These are phyloP conservation scores for Heteromyza rotundicornis DNA, from an alignment of 2,888 invertebrate genomes.

Conservation along the genomic window DNA sequence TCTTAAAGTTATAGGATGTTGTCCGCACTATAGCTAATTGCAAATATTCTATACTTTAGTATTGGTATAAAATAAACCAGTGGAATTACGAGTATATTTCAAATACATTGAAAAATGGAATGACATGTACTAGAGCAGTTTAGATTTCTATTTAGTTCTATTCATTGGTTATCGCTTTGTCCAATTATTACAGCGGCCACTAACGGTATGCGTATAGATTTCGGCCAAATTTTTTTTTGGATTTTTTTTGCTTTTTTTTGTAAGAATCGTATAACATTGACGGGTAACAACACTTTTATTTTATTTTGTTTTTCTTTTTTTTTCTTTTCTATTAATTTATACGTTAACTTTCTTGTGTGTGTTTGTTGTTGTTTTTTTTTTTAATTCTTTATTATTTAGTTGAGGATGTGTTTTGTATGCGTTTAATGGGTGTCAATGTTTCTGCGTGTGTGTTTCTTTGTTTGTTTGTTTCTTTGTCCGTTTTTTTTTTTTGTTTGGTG, in stretches of 20 bases:
- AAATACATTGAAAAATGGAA: conserved; percentile 1
- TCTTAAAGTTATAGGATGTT: not conserved
- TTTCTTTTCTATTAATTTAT: conserved; percentile 14
- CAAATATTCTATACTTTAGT: not conserved
- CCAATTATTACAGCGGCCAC: too few relatives aligned
- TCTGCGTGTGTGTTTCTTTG: conserved; percentile 21
- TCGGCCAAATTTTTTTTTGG: too few relatives aligned
- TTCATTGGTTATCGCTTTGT: too few relatives aligned
- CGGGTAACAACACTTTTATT: too few relatives aligned
- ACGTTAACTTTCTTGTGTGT: conserved; percentile 12
- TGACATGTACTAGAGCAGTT: not conserved
- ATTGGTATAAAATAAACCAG: not conserved
- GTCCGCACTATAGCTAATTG: not conserved
- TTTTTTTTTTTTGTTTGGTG: conserved; percentile 19
- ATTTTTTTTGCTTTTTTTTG: too few relatives aligned
- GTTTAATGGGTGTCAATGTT: conserved; percentile 25
- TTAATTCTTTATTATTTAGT: conserved; percentile 13
- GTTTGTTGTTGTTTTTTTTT: conserved; percentile 12
- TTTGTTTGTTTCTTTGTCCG: conserved; percentile 25
- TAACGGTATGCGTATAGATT: too few relatives aligned
- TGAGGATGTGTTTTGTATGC: conserved; percentile 23
- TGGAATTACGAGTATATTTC: not conserved
- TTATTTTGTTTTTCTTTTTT: not conserved
- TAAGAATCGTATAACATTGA: too few relatives aligned
- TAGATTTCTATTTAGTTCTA: too few relatives aligned